Evolutionary conservation across 2,888 invertebrate species (phyloP).

Genomic region (Anoplius nigerrimus): DNA sequence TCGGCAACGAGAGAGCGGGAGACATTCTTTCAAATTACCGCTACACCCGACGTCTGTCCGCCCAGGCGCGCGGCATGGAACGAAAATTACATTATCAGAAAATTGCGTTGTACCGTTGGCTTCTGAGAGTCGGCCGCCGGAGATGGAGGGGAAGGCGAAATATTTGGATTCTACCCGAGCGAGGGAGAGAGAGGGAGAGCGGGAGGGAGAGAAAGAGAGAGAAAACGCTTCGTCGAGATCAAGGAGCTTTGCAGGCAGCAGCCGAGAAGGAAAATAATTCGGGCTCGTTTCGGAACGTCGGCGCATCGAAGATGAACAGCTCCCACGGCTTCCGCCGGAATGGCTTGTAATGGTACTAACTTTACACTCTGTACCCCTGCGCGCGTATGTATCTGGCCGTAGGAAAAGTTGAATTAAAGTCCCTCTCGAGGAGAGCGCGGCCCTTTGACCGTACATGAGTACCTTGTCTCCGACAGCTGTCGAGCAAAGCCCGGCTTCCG

Average conservation of each 20-base stretch:
- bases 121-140: too few species aligned
- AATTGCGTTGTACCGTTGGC: not conserved
- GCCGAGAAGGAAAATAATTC: too few species aligned
- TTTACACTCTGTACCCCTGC: too few species aligned
- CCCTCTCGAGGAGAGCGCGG: too few species aligned
- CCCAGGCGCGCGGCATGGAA: slow-evolving; percentile 14
- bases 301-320: too few species aligned
- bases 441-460: too few species aligned
- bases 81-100: slow-evolving; percentile 46
- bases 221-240: not conserved
- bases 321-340: too few species aligned
- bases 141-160: not conserved
- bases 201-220: not conserved
- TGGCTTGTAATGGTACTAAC: too few species aligned
- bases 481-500: slow-evolving; percentile 21
- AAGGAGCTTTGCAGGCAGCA: too few species aligned
- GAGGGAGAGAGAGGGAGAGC: not conserved
- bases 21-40: slow-evolving; percentile 50
- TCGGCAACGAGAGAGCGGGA: slow-evolving; percentile 42
- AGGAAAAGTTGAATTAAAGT: too few species aligned
- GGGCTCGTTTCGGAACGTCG: too few species aligned
- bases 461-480: slow-evolving; percentile 43
- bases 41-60: slow-evolving; percentile 20
- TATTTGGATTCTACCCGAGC: not conserved
- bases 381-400: too few species aligned